Evolutionary conservation across 2,888 invertebrate genomes (phyloP).

Genomic region (Colostygia pectinataria): DNA sequence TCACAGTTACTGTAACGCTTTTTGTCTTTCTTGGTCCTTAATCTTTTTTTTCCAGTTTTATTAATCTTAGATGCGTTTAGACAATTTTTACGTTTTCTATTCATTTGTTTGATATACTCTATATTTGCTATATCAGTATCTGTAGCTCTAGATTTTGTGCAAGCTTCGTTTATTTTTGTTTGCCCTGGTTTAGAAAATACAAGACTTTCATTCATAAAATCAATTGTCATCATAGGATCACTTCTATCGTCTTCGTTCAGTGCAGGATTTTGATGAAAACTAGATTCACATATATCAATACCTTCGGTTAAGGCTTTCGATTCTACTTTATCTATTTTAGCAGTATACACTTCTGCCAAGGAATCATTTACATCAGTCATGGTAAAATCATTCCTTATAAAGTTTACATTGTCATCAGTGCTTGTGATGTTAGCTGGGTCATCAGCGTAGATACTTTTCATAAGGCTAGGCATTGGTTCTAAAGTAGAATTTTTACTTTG

Average conservation of each 20-base stretch:
- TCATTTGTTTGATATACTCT: background rate
- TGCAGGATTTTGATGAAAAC: constrained; percentile 3
- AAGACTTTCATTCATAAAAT: constrained; percentile 34
- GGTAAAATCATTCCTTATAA: constrained; percentile 31
- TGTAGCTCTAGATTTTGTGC: constrained; percentile 12
- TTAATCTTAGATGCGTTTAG: constrained; percentile 25
- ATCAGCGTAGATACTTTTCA: constrained; percentile 50
- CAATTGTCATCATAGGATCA: constrained; percentile 34
- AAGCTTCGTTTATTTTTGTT: constrained; percentile 9
- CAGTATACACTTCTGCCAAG: background rate
- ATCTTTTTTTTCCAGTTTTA: constrained; percentile 15
- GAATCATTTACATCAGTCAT: constrained; percentile 41
- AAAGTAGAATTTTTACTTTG: constrained; percentile 24
- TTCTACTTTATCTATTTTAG: background rate
- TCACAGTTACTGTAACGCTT: constrained; percentile 8
- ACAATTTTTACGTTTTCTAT: constrained; percentile 2
- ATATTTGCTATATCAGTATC: background rate
- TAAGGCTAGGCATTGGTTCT: constrained; percentile 46
- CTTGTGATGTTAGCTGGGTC: constrained; percentile 38
- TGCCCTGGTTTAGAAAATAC: constrained; percentile 23
- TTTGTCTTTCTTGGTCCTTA: constrained; percentile 1
- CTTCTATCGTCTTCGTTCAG: constrained; percentile 30
- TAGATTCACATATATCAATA: background rate
- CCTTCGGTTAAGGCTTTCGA: background rate
- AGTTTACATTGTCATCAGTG: constrained; percentile 33